Conservation (phyloP, 2,113 vertebrate species). For the Pluvialis apricaria region DNA sequence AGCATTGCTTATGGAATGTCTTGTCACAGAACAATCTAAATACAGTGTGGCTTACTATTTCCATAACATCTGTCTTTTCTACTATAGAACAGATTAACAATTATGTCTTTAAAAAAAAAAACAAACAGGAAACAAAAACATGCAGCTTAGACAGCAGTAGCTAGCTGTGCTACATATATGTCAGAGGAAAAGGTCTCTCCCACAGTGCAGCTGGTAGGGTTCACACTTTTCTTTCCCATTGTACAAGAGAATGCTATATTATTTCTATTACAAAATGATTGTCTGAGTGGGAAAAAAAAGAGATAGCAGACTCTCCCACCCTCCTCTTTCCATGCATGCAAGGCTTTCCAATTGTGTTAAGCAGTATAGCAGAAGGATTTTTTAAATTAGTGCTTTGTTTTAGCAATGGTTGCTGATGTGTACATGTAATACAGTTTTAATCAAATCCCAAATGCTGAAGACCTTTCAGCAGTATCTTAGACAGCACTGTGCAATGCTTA, state of each 20-base stretch:
- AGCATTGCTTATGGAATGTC: slow-evolving; percentile 54
- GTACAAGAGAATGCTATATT: slow-evolving; percentile 15
- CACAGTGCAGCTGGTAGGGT: slow-evolving; percentile 38
- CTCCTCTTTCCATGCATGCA: slow-evolving; percentile 3
- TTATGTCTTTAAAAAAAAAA: slow-evolving; percentile 37
- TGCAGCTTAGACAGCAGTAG: not conserved
- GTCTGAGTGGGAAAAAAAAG: not conserved
- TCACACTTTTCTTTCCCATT: slow-evolving; percentile 30
- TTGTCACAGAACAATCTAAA: slow-evolving; percentile 52
- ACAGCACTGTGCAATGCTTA: slow-evolving; percentile 78
- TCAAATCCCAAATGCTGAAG: slow-evolving; percentile 80
- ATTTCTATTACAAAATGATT: slow-evolving; percentile 37
- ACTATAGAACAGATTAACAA: slow-evolving; percentile 70
- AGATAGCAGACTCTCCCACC: not conserved
- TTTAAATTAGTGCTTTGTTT: slow-evolving; percentile 75
- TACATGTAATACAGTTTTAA: slow-evolving; percentile 78
- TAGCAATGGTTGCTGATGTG: slow-evolving; percentile 72
- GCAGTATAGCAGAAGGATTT: slow-evolving; percentile 62
- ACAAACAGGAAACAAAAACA: not conserved
- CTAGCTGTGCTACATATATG: slow-evolving; percentile 1
- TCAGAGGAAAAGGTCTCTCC: slow-evolving; percentile 40
- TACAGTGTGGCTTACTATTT: slow-evolving; percentile 65
- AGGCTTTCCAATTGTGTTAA: slow-evolving; percentile 61
- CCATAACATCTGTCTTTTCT: slow-evolving; percentile 79
- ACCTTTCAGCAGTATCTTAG: slow-evolving; percentile 79